Evolutionary conservation across 2,888 invertebrate genomes (phyloP), one percentile per base, ranked within the genome.

Genomic region (Syrista parreyssii): DNA sequence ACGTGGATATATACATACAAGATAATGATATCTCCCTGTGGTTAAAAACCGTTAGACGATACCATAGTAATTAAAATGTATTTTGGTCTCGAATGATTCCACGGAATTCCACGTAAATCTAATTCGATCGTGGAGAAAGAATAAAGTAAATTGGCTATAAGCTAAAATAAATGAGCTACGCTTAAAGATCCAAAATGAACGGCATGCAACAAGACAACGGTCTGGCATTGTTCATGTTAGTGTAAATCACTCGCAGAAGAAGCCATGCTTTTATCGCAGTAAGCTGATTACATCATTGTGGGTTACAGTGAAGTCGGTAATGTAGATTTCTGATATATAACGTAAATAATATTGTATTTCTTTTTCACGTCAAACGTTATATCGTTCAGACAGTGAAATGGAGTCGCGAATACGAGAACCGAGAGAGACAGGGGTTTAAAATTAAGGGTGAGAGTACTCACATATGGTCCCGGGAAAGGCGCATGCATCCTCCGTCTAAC

Each of bases 401-500:
- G 55, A 55, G 55, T 0, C 23, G 55, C 55, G 55, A 23, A 55
- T 55, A 55, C 23, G 55, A 23, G 55, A 55, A 55, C 55, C 55
- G 55, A 55, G 31, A 71, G 71, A 71, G 12, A 33, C 71, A 71
- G 78, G 83, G 82, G 79, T 78, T 82, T 80, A 80, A 87, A 86
- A 86, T 88, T 84, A 87, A 87, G 88, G 86, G 85, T 86, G 84
- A 87, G 81, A 88, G 87, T 91, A 91, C 91, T 91, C 89, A 91
- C 91, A 87, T 89, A 89, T 91, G 90, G 89, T 91, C 91, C 91
- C 89, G 89, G 91, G 90, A 88, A 90, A 91, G 91, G 91, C 89
- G 91, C 91, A 91, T 91, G 91, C 91, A 91, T 91, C 91, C 91
- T 91, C 91, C 90, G 91, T 91, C 91, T 91, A 91, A 91, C 91